Conservation (phyloP, 2,888 invertebrate genomes). For the Falcaria lacertinaria region DNA sequence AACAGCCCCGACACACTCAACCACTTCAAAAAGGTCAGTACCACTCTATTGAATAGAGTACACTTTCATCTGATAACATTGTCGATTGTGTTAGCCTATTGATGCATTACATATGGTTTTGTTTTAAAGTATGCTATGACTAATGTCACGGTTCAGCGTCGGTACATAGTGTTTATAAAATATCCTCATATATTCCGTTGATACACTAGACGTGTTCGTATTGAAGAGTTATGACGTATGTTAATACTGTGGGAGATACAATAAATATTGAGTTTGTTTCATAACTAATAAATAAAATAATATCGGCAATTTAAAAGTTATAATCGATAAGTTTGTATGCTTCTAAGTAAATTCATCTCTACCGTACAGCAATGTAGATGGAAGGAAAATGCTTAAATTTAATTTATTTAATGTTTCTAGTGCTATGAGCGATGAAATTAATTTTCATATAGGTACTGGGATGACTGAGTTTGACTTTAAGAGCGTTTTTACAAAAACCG, state of each 20-base stretch:
- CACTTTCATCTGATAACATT: background rate
- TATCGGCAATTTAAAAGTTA: too few relatives aligned
- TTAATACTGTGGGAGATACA: background rate
- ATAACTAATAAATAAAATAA: too few relatives aligned
- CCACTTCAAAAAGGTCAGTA: slow-evolving; percentile 97
- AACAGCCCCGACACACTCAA: slow-evolving; percentile 97
- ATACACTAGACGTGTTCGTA: background rate
- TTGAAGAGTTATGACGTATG: background rate
- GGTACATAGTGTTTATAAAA: slow-evolving; percentile 1
- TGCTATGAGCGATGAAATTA: too few relatives aligned
- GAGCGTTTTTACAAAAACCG: too few relatives aligned
- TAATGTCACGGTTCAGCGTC: background rate
- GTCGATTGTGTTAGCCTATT: background rate
- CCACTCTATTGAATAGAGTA: slow-evolving; percentile 20
- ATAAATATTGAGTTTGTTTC: slow-evolving; percentile 12
- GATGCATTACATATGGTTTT: background rate
- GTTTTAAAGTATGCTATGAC: background rate
- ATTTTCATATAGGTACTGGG: too few relatives aligned
- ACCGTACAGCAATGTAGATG: too few relatives aligned
- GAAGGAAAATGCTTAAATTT: too few relatives aligned
- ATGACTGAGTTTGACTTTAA: too few relatives aligned
- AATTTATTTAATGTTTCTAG: too few relatives aligned
- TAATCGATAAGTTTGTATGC: too few relatives aligned
- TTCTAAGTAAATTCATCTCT: too few relatives aligned
- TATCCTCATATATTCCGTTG: slow-evolving; percentile 5